These are phyloP conservation scores for Danio aesculapii DNA, from an alignment of 2,797 vertebrate genomes.

Conservation along the genomic window DNA sequence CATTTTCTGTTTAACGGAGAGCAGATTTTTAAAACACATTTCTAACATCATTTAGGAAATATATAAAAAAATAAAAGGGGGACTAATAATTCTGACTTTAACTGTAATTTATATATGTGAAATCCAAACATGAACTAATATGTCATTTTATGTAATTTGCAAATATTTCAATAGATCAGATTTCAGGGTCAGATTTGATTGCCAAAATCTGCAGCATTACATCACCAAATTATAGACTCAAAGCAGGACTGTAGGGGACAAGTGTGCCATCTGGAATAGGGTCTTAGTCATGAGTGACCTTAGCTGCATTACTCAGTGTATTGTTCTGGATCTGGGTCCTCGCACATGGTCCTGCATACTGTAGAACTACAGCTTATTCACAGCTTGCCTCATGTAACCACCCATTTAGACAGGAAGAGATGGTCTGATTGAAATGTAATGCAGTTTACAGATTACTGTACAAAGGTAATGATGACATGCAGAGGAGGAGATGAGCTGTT, in stretches of 20 bases:
- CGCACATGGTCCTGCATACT: constrained; percentile 5
- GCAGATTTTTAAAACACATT: too few species aligned
- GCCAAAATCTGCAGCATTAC: background rate
- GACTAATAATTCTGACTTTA: too few species aligned
- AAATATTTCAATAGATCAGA: too few species aligned
- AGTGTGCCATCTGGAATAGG: background rate
- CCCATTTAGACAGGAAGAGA: constrained; percentile 28
- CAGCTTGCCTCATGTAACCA: constrained; percentile 24
- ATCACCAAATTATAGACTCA: background rate
- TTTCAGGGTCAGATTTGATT: too few species aligned
- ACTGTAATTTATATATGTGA: too few species aligned
- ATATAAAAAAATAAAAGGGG: too few species aligned
- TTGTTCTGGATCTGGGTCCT: constrained; percentile 9
- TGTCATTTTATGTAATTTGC: too few species aligned
- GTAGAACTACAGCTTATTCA: background rate
- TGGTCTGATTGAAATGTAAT: constrained; percentile 28
- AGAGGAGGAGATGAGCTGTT: constrained; percentile 13
- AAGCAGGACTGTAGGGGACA: background rate
- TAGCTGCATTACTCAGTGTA: constrained; percentile 5
- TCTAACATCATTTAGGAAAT: too few species aligned
- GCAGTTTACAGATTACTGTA: constrained; percentile 22
- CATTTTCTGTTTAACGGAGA: too few species aligned
- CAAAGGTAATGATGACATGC: constrained; percentile 15
- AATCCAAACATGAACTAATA: too few species aligned
- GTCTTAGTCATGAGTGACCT: constrained; percentile 10